Conservation (phyloP, 2,888 invertebrate species). For the Metellina segmentata region DNA sequence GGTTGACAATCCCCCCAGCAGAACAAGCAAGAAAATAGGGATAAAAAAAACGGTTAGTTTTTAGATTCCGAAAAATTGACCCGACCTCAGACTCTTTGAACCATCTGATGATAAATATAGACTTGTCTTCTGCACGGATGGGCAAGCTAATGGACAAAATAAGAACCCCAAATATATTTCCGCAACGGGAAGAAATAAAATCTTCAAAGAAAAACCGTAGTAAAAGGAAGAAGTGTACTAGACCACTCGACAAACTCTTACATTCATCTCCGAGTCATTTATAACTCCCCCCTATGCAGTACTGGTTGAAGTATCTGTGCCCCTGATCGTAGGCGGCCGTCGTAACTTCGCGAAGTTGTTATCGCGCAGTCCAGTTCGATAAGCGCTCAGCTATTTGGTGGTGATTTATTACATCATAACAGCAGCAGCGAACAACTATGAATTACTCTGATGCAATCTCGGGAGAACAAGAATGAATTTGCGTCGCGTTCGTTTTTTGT, state of each 20-base stretch:
- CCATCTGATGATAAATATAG: too few species aligned
- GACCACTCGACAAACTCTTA: background rate
- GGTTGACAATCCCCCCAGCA: too few species aligned
- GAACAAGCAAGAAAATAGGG: too few species aligned
- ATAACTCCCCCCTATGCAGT: background rate
- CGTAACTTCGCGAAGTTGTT: background rate
- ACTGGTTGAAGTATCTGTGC: background rate
- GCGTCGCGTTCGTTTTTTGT: background rate
- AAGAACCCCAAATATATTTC: background rate
- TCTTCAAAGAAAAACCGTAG: background rate
- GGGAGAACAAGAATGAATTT: constrained; percentile 3
- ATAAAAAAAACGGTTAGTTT: too few species aligned
- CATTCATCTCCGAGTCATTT: background rate
- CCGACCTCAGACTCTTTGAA: too few species aligned
- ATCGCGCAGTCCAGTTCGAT: constrained; percentile 12
- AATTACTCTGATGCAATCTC: constrained; percentile 36
- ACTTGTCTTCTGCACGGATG: background rate
- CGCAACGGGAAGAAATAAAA: background rate
- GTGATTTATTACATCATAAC: constrained; percentile 47
- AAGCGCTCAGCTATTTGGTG: constrained; percentile 20
- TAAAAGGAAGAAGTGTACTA: background rate
- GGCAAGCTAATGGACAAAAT: background rate
- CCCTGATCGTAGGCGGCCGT: background rate
- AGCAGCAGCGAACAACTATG: constrained; percentile 27
- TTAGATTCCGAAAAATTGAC: too few species aligned